phyloP scores from a whole-genome alignment of 2,797 vertebrate genomes.

The Hyperoplus immaculatus region DNA sequence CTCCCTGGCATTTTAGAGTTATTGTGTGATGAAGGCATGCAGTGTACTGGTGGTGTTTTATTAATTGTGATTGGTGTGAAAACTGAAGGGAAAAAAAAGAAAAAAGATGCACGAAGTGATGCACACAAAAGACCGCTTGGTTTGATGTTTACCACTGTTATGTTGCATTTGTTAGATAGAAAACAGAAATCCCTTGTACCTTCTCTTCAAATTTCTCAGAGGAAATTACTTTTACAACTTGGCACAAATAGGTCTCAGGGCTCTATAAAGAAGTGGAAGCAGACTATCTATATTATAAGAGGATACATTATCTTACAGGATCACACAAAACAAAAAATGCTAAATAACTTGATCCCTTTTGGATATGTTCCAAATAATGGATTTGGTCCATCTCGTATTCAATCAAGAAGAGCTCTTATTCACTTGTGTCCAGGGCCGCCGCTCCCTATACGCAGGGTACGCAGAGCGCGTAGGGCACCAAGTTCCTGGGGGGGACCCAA shows the following conservation, averaged over 20 bases:
- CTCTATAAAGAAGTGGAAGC: background rate
- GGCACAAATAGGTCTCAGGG: background rate
- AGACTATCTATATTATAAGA: background rate
- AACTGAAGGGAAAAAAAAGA: background rate
- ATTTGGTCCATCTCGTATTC: background rate
- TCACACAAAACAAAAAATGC: background rate
- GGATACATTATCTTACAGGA: background rate
- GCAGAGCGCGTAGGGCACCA: too few relatives aligned
- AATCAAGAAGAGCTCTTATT: background rate
- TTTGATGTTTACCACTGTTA: conserved; percentile 9
- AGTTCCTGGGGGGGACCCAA: too few relatives aligned
- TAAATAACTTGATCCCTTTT: background rate
- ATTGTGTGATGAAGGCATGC: background rate
- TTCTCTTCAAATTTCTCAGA: background rate
- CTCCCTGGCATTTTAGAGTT: background rate
- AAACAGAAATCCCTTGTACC: conserved; percentile 6
- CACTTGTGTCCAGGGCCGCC: too few relatives aligned
- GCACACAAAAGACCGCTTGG: conserved; percentile 13
- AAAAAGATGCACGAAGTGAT: background rate
- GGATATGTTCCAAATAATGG: background rate
- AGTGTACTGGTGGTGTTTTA: background rate
- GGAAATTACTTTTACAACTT: background rate
- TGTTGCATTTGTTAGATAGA: conserved; percentile 6
- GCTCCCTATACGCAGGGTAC: too few relatives aligned
- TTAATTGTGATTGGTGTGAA: conserved; percentile 3